A percentile compares a stretch with the other conserved stretches of the same genome.
These are phyloP conservation scores for Odontomachus brunneus DNA, from an alignment of 1,140 invertebrate species.

Conservation along the genomic window DNA sequence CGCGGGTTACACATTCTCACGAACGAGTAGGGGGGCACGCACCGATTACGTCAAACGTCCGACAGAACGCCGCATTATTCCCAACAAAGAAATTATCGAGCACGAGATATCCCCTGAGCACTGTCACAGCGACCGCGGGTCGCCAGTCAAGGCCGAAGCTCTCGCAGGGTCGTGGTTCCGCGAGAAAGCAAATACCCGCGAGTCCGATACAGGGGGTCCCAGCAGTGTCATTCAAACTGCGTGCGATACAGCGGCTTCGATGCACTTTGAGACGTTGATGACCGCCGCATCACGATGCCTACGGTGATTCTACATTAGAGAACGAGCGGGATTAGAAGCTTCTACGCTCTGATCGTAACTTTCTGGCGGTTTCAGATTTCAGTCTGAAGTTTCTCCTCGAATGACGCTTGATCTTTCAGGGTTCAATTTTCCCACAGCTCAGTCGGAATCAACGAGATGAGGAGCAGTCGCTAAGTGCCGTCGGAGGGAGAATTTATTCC, in stretches of 20 bases:
- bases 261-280: too few species aligned
- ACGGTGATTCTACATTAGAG: conserved; percentile 4
- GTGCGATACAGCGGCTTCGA: not conserved
- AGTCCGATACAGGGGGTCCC: not conserved
- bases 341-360: too few species aligned
- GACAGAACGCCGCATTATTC: conserved; percentile 51
- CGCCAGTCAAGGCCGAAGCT: conserved; percentile 30
- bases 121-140: conserved; percentile 32
- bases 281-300: not conserved
- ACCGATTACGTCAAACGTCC: conserved; percentile 6
- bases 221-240: not conserved
- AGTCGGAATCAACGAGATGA: too few species aligned
- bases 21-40: not conserved
- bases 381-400: too few species aligned
- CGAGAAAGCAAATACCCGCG: conserved; percentile 6
- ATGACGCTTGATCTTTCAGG: too few species aligned
- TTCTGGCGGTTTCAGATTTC: too few species aligned
- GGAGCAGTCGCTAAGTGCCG: too few species aligned
- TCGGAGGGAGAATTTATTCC: not conserved
- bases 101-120: conserved; percentile 13
- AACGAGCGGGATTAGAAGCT: too few species aligned
- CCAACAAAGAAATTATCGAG: conserved; percentile 48
- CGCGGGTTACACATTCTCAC: conserved; percentile 12
- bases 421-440: too few species aligned
- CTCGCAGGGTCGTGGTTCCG: not conserved